Evolutionary conservation across 1,140 invertebrate genomes (phyloP).

Genomic region (Microplitis demolitor): DNA sequence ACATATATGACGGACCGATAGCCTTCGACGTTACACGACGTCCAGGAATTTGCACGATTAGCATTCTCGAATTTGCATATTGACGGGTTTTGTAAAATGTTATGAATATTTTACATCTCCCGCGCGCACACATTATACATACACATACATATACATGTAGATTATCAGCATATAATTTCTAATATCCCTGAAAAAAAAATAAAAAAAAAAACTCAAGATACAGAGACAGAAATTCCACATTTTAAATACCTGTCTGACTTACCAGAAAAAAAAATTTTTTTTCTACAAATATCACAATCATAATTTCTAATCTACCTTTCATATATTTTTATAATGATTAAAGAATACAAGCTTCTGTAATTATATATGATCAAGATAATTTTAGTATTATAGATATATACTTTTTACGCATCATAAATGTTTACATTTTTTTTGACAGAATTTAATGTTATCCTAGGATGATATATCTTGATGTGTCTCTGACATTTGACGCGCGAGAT

Average conservation of each 20-base stretch:
- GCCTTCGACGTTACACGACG: slow-evolving; percentile 45
- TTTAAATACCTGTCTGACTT: too few relatives aligned
- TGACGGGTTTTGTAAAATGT: slow-evolving; percentile 62
- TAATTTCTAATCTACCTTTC: too few relatives aligned
- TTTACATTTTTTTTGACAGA: slow-evolving; percentile 3
- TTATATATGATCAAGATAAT: too few relatives aligned
- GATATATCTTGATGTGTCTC: slow-evolving; percentile 9
- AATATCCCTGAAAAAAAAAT: too few relatives aligned
- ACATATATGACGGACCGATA: slow-evolving; percentile 48
- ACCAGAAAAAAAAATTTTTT: too few relatives aligned
- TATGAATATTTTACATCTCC: slow-evolving; percentile 60
- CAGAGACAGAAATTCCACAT: too few relatives aligned
- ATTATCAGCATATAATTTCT: not conserved
- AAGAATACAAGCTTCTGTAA: not conserved
- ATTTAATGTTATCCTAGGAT: slow-evolving; percentile 18
- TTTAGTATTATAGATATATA: not conserved
- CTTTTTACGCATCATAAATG: too few relatives aligned
- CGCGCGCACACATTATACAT: slow-evolving; percentile 4
- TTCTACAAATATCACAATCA: too few relatives aligned
- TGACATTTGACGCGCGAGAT: not conserved
- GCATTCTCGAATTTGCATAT: slow-evolving; percentile 61
- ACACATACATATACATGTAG: not conserved
- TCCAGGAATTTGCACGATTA: slow-evolving; percentile 52
- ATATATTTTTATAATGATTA: not conserved
- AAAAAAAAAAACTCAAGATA: too few relatives aligned